Evolutionary conservation across 2,888 invertebrate genomes (phyloP), one percentile per base, ranked within the genome.

Genomic region (Calameuta idolon): DNA sequence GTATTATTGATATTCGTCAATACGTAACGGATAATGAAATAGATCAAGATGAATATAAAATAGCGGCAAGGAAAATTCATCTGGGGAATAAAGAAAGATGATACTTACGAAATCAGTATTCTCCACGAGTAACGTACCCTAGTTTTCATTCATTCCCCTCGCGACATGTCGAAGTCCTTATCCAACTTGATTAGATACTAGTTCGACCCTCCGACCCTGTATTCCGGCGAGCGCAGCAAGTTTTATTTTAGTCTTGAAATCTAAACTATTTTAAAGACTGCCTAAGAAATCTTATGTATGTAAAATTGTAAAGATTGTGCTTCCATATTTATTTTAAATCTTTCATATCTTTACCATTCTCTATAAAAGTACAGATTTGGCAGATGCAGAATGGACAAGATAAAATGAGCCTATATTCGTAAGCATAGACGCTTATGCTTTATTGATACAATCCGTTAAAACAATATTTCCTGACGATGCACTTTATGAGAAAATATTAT

Each of bases 141-240:
- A 84, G 81, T 86, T 85, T 85, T 82, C 86, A 85, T 86, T 86
- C 86, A 84, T 85, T 85, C 82, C 85, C 85, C 85, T 86, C 85
- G 79, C 81, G 81, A 89, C 85, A 85, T 85, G 84, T 85, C 74
- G 81, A 77, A 80, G 81, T 83, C 83, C 88, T 89, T 90, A 90
- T 89, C 88, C 86, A 81, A 76, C 79, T 79, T 73, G 90, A 90
- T 90, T 90, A 90, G 90, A 90, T 90, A 90, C 80, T 81, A 81
- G 81, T 77, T 79, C 84, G 88, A 90, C 89, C 90, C 82, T 79
- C 80, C 88, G 89, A 90, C 89, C 87, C 86, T 82, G 86, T 80
- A 86, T 87, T 89, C 87, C 87, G 87, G 82, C 85, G 79, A 85
- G 84, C 82, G 82, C 84, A 79, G 76, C 79, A 77, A 85, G 83